phyloP scores from a whole-genome alignment of 35 echinoderm and acorn worm species.

The Hemicentrotus pulcherrimus region DNA sequence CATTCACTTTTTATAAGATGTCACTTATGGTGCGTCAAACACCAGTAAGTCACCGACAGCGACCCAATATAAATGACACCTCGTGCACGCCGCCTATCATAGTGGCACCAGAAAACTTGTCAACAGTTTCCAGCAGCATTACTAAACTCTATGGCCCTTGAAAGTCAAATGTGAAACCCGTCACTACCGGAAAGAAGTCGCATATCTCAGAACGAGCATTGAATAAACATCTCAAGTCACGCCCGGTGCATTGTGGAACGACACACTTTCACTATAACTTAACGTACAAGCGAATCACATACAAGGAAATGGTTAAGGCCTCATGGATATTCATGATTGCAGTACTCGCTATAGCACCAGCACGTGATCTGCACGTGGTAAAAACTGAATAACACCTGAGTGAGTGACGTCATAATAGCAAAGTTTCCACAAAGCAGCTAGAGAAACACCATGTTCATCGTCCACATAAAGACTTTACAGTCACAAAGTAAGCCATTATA shows the following conservation, averaged over 20 bases:
- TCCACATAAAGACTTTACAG: not conserved
- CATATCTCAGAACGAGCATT: not conserved
- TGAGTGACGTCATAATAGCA: slow-evolving; percentile 35
- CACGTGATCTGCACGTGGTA: slow-evolving; percentile 17
- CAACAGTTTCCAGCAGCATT: not conserved
- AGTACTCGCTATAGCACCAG: slow-evolving; percentile 47
- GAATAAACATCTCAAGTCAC: not conserved
- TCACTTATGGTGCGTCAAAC: no score
- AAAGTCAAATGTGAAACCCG: not conserved
- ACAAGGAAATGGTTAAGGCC: not conserved
- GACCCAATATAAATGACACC: no score
- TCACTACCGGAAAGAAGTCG: not conserved
- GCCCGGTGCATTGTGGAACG: not conserved
- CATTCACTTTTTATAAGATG: no score
- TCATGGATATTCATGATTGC: slow-evolving; percentile 19
- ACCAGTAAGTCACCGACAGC: no score
- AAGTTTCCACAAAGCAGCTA: not conserved
- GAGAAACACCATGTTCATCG: not conserved
- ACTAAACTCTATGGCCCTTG: not conserved
- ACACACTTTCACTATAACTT: not conserved
- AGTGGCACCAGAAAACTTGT: not conserved
- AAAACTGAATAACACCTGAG: slow-evolving; percentile 27
- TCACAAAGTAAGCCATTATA: slow-evolving; percentile 12
- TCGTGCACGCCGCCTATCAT: not conserved
- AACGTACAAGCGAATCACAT: not conserved